Percentiles rank a stretch among this genome's conserved stretches.
Conservation (phyloP, 1,140 invertebrate genomes). For the Cherax destructor region DNA sequence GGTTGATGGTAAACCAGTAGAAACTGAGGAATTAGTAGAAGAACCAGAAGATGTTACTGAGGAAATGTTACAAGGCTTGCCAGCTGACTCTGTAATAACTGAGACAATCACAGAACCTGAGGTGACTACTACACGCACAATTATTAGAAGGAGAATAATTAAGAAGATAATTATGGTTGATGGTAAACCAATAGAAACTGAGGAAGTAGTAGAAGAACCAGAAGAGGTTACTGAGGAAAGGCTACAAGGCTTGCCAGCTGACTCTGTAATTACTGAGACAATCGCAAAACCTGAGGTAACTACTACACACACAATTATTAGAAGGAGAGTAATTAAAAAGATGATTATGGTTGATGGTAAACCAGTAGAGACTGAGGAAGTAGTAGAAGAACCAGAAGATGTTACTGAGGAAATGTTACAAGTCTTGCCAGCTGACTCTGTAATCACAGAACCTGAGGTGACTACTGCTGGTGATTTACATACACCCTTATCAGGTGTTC, state of each 20-base stretch:
- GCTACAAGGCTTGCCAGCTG: no score
- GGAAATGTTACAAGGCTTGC: background rate
- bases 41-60: slow-evolving; percentile 50
- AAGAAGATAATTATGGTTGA: slow-evolving; percentile 9
- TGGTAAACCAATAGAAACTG: slow-evolving; percentile 20
- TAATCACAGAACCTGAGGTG: no score
- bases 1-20: slow-evolving; percentile 68
- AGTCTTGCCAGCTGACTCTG: no score
- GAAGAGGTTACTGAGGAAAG: no score
- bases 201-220: background rate
- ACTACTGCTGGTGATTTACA: background rate
- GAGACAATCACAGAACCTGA: slow-evolving; percentile 61
- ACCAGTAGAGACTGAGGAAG: slow-evolving; percentile 55
- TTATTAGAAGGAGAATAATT: slow-evolving; percentile 43
- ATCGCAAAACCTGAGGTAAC: background rate
- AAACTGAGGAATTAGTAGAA: slow-evolving; percentile 62
- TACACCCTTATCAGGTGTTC: background rate
- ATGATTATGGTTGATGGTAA: slow-evolving; percentile 50
- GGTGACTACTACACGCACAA: slow-evolving; percentile 44
- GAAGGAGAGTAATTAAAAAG: slow-evolving; percentile 46
- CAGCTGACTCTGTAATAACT: slow-evolving; percentile 2
- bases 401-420: slow-evolving; percentile 5
- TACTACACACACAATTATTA: background rate
- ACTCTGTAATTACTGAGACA: no score
- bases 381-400: slow-evolving; percentile 55